These are phyloP conservation scores for Syrphus vitripennis DNA, from an alignment of 2,888 invertebrate species.

Conservation along the genomic window DNA sequence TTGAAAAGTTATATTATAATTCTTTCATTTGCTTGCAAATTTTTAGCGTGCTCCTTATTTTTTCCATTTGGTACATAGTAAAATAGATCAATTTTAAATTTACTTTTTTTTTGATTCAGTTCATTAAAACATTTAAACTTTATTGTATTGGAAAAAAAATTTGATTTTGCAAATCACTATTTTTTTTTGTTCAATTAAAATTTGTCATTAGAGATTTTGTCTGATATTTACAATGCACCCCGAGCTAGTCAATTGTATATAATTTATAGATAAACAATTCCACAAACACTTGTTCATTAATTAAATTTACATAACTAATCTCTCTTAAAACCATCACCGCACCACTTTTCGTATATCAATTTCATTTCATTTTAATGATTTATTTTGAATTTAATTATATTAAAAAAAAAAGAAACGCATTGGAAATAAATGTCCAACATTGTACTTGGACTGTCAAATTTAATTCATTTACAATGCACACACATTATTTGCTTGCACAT, in stretches of 20 bases:
- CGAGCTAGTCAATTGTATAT: neutral
- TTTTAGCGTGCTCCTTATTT: too few species aligned
- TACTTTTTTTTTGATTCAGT: too few species aligned
- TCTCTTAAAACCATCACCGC: conserved; percentile 30
- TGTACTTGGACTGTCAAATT: neutral
- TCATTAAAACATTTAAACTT: too few species aligned
- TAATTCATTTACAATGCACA: conserved; percentile 22
- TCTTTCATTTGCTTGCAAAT: too few species aligned
- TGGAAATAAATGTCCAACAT: neutral
- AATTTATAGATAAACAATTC: conserved; percentile 37
- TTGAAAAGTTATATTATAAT: too few species aligned
- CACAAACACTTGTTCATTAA: conserved; percentile 41
- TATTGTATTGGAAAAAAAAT: too few species aligned
- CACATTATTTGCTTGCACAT: neutral
- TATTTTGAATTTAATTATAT: conserved; percentile 9
- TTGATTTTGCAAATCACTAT: too few species aligned
- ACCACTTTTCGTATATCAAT: neutral
- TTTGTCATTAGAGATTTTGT: too few species aligned
- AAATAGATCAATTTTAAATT: too few species aligned
- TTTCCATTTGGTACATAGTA: too few species aligned
- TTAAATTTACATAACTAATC: conserved; percentile 55
- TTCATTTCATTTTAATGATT: conserved; percentile 9
- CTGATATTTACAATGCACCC: too few species aligned
- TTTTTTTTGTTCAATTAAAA: too few species aligned
- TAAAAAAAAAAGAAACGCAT: neutral